These are phyloP conservation scores for Drosophila watanabei DNA, from an alignment of 1,140 invertebrate species.

Conservation along the genomic window DNA sequence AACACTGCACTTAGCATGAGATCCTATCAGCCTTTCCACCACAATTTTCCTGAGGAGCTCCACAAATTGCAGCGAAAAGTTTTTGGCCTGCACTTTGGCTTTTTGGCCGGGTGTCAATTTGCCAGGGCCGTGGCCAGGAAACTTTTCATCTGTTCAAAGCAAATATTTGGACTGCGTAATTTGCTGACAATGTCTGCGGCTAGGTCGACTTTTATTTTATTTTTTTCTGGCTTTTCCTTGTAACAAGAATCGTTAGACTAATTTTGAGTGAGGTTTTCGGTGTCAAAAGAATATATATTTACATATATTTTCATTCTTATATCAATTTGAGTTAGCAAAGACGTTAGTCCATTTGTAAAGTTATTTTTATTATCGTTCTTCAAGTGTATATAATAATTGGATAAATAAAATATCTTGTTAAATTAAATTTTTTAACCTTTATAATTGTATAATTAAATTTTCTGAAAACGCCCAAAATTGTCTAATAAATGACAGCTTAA, in stretches of 20 bases:
- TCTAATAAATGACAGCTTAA: not conserved
- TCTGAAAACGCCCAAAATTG: not conserved
- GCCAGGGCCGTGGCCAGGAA: conserved; percentile 60
- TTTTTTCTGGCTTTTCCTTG: not conserved
- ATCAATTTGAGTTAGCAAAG: no score
- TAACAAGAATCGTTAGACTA: not conserved
- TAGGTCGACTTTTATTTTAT: conserved; percentile 13
- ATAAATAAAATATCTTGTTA: no score
- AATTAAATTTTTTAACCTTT: not conserved
- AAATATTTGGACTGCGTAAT: conserved; percentile 78
- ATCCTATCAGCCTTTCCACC: conserved; percentile 2
- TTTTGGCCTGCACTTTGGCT: conserved; percentile 75
- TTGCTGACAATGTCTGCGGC: conserved; percentile 71
- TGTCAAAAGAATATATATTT: conserved; percentile 7
- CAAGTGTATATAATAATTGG: not conserved
- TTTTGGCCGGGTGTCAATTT: conserved; percentile 77
- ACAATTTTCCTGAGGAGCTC: conserved; percentile 19
- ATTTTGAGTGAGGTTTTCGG: not conserved
- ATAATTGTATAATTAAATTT: not conserved
- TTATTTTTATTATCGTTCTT: rapidly evolving
- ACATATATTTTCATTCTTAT: not conserved
- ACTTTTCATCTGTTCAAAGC: conserved; percentile 62
- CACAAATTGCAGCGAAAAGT: conserved; percentile 77
- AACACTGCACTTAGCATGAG: conserved; percentile 60
- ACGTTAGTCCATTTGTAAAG: no score